These are phyloP conservation scores for Loris lydekkerianus DNA, from an alignment of 2,797 vertebrate species.

Conservation along the genomic window DNA sequence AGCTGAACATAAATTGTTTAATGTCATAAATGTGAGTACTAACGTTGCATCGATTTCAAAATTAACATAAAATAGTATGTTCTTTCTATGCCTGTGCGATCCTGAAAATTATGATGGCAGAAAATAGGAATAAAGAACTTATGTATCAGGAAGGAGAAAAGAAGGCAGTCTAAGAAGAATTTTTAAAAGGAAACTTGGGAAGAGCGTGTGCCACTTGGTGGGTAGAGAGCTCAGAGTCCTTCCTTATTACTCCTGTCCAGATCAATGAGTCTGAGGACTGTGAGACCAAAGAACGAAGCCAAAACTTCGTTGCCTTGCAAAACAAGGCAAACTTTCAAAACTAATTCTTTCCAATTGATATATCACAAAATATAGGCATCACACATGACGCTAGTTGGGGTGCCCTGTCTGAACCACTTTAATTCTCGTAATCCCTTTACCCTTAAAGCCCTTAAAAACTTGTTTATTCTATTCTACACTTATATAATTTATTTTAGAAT, in stretches of 20 bases:
- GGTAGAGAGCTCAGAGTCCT: not conserved
- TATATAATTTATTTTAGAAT: not conserved
- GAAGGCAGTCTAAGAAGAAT: not conserved
- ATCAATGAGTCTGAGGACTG: not conserved
- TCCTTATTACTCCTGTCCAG: not conserved
- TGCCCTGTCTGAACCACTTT: not conserved
- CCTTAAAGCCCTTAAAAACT: not conserved
- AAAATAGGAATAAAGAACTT: not conserved
- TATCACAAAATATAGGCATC: not conserved
- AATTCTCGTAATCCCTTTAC: not conserved
- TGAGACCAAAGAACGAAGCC: not conserved
- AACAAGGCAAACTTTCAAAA: not conserved
- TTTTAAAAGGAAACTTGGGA: not conserved
- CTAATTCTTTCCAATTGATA: not conserved
- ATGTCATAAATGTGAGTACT: not conserved
- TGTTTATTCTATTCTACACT: not conserved
- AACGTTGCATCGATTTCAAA: constrained; percentile 5
- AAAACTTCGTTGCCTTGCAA: not conserved
- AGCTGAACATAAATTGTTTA: not conserved
- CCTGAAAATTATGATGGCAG: not conserved
- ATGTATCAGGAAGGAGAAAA: not conserved
- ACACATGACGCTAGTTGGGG: not conserved
- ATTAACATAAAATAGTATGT: constrained; percentile 32
- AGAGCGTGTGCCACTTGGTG: not conserved
- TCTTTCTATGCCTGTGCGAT: not conserved